Base-by-base conservation (phyloP, 2,888 invertebrate species). In the Drosophila gaucha region DNA sequence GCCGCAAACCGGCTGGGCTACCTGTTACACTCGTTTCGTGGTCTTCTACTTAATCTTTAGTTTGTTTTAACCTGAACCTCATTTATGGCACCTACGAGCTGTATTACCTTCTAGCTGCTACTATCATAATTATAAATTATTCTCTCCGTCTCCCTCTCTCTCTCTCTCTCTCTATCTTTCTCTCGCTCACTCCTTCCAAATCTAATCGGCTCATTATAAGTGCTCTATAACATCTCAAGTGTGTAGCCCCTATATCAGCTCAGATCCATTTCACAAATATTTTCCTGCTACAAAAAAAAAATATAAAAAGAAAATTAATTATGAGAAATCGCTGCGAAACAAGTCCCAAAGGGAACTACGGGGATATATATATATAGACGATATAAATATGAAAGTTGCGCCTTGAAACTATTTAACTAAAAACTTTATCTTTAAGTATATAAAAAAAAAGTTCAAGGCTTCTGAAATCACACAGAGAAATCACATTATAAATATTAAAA, bases 1-100 rank as follows among this genome's bases (percentile, higher is more conserved):
- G 16, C 31, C 31, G 33, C 18, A 22, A 44, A 60, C 50, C 31
- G 39, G 33, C 30, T 24, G 57, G 52, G 66, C 79, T 82, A 82
- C 80, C 85, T 82, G 80, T 85, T 82, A 76, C 78, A 80, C 82
- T 67, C 65, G 70, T 49, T 56, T 54, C 41, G 26, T 30, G 30
- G 18, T 52, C 51, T 46, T 31, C 35, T 24, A 9, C 33, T 69
- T 49, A 72, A 71, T 67, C 72, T 68, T 39, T 5, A 26, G 36
- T 31, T 57, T 44, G 52, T 43, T 59, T 26, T n/a, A 24, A 30
- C 28, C 46, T 2, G 18, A 30, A 14, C 18, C n/a, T 14, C 30
- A 67, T 58, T 72, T 62, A 49, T 33, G 31, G 16, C 12, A 5
- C 39, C 16, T 47, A 6, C 8, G 22, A 28, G 44, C 36, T 6